A percentile compares a stretch with the other conserved stretches of the same genome.
phyloP scores from a whole-genome alignment of 2,113 vertebrate genomes.

The Piliocolobus tephrosceles region DNA sequence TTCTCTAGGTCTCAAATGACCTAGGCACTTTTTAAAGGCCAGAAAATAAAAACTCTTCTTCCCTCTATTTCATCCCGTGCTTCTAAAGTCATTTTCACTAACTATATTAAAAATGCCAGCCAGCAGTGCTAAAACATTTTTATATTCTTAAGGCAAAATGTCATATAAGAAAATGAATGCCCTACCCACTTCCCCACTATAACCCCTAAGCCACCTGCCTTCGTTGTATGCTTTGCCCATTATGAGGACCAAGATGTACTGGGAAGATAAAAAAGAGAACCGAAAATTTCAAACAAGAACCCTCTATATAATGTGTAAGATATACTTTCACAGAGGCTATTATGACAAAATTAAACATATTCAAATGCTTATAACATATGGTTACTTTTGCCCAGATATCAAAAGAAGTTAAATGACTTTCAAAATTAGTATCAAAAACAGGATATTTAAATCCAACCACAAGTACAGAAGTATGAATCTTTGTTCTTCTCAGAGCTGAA shows the following conservation, averaged over 20 bases:
- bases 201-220: neutral
- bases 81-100: conserved; percentile 15
- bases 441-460: conserved; percentile 52
- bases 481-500: conserved; percentile 48
- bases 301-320: conserved; percentile 20
- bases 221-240: neutral
- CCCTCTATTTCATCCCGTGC: neutral
- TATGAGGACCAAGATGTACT: neutral
- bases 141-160: conserved; percentile 71
- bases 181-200: neutral
- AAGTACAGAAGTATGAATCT: conserved; percentile 50
- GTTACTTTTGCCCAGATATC: conserved; percentile 48
- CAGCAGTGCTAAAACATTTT: conserved; percentile 35
- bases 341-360: conserved; percentile 56
- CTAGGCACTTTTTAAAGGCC: conserved; percentile 67
- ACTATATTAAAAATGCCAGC: conserved; percentile 36
- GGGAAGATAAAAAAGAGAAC: conserved; percentile 6
- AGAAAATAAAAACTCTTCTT: conserved; percentile 26
- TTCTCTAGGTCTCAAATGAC: neutral
- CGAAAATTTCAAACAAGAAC: conserved; percentile 48
- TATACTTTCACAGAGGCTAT: conserved; percentile 49
- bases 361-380: conserved; percentile 47
- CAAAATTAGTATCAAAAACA: conserved; percentile 67
- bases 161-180: conserved; percentile 33
- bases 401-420: conserved; percentile 48